Conservation (phyloP, 2,113 vertebrate species). For the Epinephelus moara region DNA sequence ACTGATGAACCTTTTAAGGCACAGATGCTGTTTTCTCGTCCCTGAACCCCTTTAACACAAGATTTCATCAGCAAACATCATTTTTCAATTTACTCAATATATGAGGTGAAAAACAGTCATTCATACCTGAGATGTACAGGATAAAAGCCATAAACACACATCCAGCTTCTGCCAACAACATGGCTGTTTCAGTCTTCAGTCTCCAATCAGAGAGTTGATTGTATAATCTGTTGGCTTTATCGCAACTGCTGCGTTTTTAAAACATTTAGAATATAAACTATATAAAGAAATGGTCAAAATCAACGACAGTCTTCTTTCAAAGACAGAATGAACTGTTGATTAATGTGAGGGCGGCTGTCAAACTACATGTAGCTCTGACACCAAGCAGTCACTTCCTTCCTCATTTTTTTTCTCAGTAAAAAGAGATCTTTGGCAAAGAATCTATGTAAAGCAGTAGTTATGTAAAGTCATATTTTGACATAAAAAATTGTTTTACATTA, state of each 20-base stretch:
- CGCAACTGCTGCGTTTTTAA: not conserved
- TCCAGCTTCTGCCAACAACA: constrained; percentile 8
- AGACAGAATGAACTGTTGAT: not conserved
- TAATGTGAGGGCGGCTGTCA: not conserved
- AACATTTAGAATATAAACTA: not conserved
- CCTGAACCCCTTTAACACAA: constrained; percentile 17
- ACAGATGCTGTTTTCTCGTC: not conserved
- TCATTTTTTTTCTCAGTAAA: not conserved
- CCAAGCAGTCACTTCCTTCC: not conserved
- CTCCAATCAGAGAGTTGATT: not conserved
- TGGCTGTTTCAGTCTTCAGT: not conserved
- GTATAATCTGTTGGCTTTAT: not conserved
- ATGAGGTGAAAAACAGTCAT: not conserved
- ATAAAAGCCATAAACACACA: constrained; percentile 15
- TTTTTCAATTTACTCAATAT: too few species aligned
- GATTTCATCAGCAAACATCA: not conserved
- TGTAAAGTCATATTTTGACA: not conserved
- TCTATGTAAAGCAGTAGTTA: not conserved
- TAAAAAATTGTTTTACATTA: not conserved
- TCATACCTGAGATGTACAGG: constrained; percentile 40
- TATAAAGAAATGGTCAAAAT: too few species aligned
- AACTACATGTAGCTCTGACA: not conserved
- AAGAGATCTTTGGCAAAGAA: not conserved
- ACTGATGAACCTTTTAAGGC: constrained; percentile 36
- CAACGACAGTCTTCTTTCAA: not conserved